Conservation (phyloP, 2,888 invertebrate genomes). For the Parnassius glacialis region DNA sequence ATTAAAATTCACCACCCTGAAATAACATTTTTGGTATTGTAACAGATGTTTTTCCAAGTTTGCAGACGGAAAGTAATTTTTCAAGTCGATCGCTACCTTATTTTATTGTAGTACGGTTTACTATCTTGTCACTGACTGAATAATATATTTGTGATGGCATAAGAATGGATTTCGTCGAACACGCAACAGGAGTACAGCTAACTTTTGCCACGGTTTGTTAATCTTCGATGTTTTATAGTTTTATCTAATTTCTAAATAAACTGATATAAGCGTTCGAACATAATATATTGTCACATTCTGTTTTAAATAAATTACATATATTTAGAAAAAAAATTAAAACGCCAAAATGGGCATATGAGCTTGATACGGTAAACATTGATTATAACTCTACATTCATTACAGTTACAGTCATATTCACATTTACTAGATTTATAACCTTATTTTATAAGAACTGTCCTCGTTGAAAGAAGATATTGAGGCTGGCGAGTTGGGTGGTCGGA, state of each 20-base stretch:
- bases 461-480: constrained; percentile 56
- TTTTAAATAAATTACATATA: too few relatives aligned
- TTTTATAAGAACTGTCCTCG: constrained; percentile 49
- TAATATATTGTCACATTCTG: too few relatives aligned
- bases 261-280: constrained; percentile 6
- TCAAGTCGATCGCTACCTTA: constrained; percentile 49
- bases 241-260: constrained; percentile 47
- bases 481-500: constrained; percentile 34
- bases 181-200: constrained; percentile 67
- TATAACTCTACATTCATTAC: too few relatives aligned
- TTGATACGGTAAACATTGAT: too few relatives aligned
- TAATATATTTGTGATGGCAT: constrained; percentile 40
- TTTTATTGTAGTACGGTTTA: constrained; percentile 41
- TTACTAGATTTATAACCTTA: constrained; percentile 35
- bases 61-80: constrained; percentile 50
- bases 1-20: not conserved
- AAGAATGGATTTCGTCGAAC: constrained; percentile 68
- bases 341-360: too few relatives aligned
- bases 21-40: constrained; percentile 33
- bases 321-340: too few relatives aligned
- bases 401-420: not conserved
- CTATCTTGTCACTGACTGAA: constrained; percentile 27
- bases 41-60: constrained; percentile 56
- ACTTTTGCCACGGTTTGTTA: constrained; percentile 74
- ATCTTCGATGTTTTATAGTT: constrained; percentile 62